These are phyloP conservation scores for Aurelia sp. DNA, from an alignment of 30 jellyfish, hydroid and myxozoan genomes.

Conservation along the genomic window DNA sequence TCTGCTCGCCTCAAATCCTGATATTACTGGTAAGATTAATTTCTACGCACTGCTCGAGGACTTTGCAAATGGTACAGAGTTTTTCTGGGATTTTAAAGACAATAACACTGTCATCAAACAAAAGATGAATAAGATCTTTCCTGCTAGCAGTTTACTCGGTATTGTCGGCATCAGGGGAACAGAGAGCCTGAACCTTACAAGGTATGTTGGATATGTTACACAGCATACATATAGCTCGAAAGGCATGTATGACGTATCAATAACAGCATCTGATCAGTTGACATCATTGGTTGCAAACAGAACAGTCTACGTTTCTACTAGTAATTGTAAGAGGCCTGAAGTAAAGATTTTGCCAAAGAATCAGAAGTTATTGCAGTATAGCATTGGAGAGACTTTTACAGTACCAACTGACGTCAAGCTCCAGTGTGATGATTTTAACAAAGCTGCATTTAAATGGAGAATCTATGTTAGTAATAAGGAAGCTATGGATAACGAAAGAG, in stretches of 20 bases:
- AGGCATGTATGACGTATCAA: slow-evolving; percentile 15
- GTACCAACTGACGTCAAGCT: slow-evolving; percentile 14
- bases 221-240: background rate
- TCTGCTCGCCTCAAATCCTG: slow-evolving; percentile 1
- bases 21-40: background rate
- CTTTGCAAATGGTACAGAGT: background rate
- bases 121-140: background rate
- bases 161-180: slow-evolving; percentile 11
- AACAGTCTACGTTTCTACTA: slow-evolving; percentile 17
- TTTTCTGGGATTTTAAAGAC: slow-evolving; percentile 49
- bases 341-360: slow-evolving; percentile 13
- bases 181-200: background rate
- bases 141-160: slow-evolving; percentile 24
- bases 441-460: slow-evolving; percentile 39
- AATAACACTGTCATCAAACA: background rate
- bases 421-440: slow-evolving; percentile 34
- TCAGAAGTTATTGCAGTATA: background rate
- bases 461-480: slow-evolving; percentile 3
- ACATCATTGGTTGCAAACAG: slow-evolving; percentile 8
- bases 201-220: background rate
- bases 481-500: slow-evolving; percentile 3
- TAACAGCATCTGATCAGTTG: slow-evolving; percentile 14
- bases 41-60: slow-evolving; percentile 34
- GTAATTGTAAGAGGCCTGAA: slow-evolving; percentile 26
- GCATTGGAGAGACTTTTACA: slow-evolving; percentile 15